These are phyloP conservation scores for Romanogobio albipinnatus DNA, from an alignment of 2,113 vertebrate genomes.

Conservation along the genomic window DNA sequence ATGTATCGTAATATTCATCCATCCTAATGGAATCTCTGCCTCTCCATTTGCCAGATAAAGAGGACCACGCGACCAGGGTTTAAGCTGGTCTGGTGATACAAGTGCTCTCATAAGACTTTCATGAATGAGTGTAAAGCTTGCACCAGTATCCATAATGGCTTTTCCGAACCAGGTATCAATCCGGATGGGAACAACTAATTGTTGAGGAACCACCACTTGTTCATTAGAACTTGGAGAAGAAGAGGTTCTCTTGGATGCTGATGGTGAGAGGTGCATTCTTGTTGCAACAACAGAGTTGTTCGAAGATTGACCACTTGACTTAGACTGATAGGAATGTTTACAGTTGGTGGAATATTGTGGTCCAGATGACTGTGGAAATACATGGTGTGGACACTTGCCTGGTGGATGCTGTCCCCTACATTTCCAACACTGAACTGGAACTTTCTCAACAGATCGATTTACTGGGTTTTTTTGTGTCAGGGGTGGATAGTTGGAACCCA, in stretches of 20 bases:
- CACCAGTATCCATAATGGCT: not conserved
- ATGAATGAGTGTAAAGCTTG: not conserved
- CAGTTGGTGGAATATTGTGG: too few species aligned
- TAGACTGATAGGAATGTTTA: too few species aligned
- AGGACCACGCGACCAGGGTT: too few species aligned
- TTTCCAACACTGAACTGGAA: not conserved
- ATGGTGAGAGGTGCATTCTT: not conserved
- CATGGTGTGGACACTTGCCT: conserved; percentile 1
- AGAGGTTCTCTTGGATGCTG: not conserved
- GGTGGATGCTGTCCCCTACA: not conserved
- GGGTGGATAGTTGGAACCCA: not conserved
- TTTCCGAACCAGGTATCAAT: not conserved
- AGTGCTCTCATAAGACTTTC: not conserved
- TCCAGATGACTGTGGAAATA: not conserved
- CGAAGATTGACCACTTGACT: not conserved
- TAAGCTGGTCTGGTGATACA: too few species aligned
- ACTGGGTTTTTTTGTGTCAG: not conserved
- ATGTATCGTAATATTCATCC: not conserved
- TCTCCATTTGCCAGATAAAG: too few species aligned
- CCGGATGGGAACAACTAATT: not conserved
- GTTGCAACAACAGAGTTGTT: not conserved
- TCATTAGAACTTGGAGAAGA: not conserved
- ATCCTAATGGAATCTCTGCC: not conserved
- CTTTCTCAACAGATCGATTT: not conserved
- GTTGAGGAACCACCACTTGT: not conserved